phyloP scores from a whole-genome alignment of 2,797 vertebrate genomes.

The Phrynocephalus guinanensis region DNA sequence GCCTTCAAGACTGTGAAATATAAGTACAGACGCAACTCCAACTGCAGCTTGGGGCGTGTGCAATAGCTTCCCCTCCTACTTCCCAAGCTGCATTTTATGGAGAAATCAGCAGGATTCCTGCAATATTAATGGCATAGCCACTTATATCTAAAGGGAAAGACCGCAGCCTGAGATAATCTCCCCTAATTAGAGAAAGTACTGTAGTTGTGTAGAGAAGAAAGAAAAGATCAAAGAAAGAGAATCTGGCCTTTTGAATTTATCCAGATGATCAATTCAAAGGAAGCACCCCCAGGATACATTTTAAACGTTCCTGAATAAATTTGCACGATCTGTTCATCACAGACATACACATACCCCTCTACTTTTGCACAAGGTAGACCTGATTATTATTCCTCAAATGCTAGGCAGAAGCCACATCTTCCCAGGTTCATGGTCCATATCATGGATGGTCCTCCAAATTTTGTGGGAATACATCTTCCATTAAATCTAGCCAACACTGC shows the following conservation, averaged over 20 bases:
- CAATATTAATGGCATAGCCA: neutral
- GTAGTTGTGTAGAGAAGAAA: neutral
- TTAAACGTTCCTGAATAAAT: neutral
- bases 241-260: neutral
- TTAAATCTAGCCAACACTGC: neutral
- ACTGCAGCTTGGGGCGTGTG: neutral
- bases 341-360: too few species aligned
- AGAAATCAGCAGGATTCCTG: neutral
- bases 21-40: neutral
- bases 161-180: conserved; percentile 4
- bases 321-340: neutral
- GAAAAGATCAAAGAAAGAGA: neutral
- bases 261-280: conserved; percentile 6
- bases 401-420: neutral
- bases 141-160: neutral
- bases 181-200: neutral
- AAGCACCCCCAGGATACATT: neutral
- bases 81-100: neutral
- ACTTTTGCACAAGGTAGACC: neutral
- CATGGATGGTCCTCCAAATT: neutral
- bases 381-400: neutral
- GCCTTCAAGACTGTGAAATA: neutral
- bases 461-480: neutral
- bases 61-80: neutral
- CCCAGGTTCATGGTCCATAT: neutral